Evolutionary conservation across 2,888 invertebrate species (phyloP), one percentile per base, ranked within the genome.

Genomic region (Hyposoter dolosus): DNA sequence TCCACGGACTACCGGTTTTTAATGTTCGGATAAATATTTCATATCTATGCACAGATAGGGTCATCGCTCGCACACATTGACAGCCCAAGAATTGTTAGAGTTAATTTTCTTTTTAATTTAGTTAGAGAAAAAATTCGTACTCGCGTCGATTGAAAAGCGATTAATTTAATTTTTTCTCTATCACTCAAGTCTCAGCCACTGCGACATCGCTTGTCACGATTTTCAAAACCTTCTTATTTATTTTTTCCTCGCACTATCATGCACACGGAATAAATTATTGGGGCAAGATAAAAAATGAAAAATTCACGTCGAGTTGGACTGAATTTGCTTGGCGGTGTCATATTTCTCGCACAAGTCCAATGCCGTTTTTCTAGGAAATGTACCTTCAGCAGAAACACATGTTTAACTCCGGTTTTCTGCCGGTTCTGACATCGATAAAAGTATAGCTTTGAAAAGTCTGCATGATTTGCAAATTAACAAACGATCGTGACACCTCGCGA

Each of bases 1-100:
- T 40, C 23, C 17, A 35, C 71, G 50, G 45, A 79, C 43, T 82
- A 72, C 77, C 71, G 72, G 72, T 77, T 78, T 56, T 72, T 53
- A 19, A 35, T 56, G 72, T 72, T 83, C 53, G 83, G 56, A 65
- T 74, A 74, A 66, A 53, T 23, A 53, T 32, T 56, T 56, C 19
- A 9, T 28, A 23, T 35, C 6, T 5, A 35, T 56, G 12, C 56
- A 23, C 56, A 28, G 28, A 23, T 10, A 4, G 12, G 15, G 35
- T 56, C 28, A 28, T 0, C 28, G 5, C 28, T 60, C 28, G 60
- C 60, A 15, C 4, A 23, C 12, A 28, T 12, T 28, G 4, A 60
- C 28, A 28, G 4, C 12, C 12, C 0, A 12, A 28, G 28, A 60
- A 12, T 10, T 40, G n/a, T 53, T 19, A 10, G 5, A 28, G 19